Percentiles rank a stretch among this genome's conserved stretches.
These are phyloP conservation scores for Pseudomyrmex concolor DNA, from an alignment of 1,140 invertebrate species.

Conservation along the genomic window DNA sequence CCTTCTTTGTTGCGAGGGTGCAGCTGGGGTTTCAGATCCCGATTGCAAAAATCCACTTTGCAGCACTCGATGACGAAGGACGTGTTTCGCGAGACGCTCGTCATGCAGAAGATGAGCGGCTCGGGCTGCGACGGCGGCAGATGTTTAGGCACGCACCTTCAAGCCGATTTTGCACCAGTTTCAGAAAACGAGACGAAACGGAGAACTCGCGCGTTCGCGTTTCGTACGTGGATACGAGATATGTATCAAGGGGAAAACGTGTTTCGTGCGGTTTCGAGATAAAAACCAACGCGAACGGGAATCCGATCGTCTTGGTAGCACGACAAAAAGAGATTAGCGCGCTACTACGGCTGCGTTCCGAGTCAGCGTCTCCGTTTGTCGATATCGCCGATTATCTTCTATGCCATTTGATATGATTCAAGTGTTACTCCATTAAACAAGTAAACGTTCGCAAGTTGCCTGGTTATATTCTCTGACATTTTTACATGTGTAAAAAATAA, in stretches of 20 bases:
- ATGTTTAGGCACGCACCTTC: conserved; percentile 84
- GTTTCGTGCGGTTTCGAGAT: conserved; percentile 14
- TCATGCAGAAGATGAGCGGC: conserved; percentile 85
- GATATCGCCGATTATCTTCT: conserved; percentile 11
- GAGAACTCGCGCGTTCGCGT: conserved; percentile 7
- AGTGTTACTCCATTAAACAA: conserved; percentile 3
- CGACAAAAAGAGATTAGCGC: conserved; percentile 36
- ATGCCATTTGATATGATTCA: neutral
- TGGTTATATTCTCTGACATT: neutral
- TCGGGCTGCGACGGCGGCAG: conserved; percentile 83
- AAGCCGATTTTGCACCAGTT: conserved; percentile 82
- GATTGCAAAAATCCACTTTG: conserved; percentile 88
- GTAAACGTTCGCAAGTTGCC: neutral
- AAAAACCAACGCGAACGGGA: conserved; percentile 23
- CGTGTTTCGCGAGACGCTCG: conserved; percentile 85
- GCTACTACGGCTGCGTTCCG: conserved; percentile 10
- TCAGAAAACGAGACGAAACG: conserved; percentile 73
- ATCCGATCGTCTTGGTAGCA: conserved; percentile 44
- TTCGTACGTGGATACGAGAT: conserved; percentile 10
- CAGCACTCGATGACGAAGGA: conserved; percentile 89
- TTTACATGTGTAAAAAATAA: no score
- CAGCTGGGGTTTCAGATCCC: conserved; percentile 85
- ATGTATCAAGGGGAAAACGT: conserved; percentile 27
- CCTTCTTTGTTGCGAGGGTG: conserved; percentile 84
- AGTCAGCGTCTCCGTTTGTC: conserved; percentile 2